Base-by-base conservation (phyloP, 2,888 invertebrate genomes). In the Acheta domesticus region DNA sequence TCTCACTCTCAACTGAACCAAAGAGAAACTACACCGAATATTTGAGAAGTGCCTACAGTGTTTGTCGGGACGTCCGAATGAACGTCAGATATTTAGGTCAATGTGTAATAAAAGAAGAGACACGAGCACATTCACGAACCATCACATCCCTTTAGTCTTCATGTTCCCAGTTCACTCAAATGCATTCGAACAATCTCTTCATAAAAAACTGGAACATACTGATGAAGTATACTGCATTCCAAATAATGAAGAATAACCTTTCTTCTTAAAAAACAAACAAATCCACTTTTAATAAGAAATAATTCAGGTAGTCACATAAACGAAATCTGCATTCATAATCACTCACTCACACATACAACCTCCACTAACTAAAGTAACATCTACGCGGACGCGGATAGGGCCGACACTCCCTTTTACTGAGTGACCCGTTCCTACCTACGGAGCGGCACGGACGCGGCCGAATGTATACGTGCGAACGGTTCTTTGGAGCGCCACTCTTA, bases 331-430 rank as follows among this genome's bases (percentile, higher is more conserved):
- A 62, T 62, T 62, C 62, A n/a, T n/a, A n/a, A 19, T 62, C 62
- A 62, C 62, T 62, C 62, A 62, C n/a, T 62, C 62, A 62, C n/a
- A 62, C 62, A 62, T n/a, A 19, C 62, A 62, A 62, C n/a, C 14
- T 19, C 14, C 16, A 62, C n/a, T n/a, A n/a, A 19, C 14, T 14
- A n/a, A 62, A 62, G 14, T n/a, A 19, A n/a, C 62, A 62, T 14
- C 62, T 14, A 62, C 62, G 62, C 62, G n/a, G 14, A 62, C 62
- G 62, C 62, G 14, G 62, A 14, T 36, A 36, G n/a, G 4, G n/a
- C 62, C 62, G 62, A 62, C 62, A 62, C 62, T 62, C 62, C 62
- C 62, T 62, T 62, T 62, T 62, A 62, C 62, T 62, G 62, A 62
- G n/a, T 62, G 62, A 62, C 62, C n/a, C 62, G 62, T 62, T 62